Conservation (phyloP, 2,113 vertebrate genomes). For the Chascanopsetta lugubris region DNA sequence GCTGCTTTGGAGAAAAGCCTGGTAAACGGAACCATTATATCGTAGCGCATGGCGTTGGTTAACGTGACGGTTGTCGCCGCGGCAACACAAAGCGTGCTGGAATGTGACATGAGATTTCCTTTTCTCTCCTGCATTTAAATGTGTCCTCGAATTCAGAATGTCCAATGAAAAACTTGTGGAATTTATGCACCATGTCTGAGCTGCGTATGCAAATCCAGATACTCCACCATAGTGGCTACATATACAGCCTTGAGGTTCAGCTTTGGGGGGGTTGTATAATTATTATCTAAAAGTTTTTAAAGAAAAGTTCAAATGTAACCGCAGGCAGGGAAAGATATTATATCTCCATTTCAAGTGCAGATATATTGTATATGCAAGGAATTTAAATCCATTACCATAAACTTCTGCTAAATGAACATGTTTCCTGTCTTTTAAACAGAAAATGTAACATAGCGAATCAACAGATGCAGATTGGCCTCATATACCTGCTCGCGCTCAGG, state of each 20-base stretch:
- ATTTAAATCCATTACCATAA: neutral
- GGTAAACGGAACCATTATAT: conserved; percentile 41
- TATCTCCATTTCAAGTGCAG: neutral
- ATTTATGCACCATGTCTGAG: neutral
- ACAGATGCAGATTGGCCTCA: neutral
- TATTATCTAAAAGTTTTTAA: neutral
- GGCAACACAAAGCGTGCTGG: neutral
- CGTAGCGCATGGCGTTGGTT: conserved; percentile 19
- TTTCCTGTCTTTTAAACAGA: neutral
- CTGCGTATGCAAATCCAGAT: neutral
- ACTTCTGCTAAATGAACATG: neutral
- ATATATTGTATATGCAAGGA: neutral
- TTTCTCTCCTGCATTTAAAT: conserved; percentile 7
- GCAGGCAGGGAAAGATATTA: neutral
- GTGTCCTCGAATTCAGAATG: neutral
- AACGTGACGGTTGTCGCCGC: conserved; percentile 22
- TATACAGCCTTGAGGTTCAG: neutral
- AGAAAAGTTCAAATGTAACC: neutral
- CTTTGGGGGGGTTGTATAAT: neutral
- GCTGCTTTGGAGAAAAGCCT: conserved; percentile 48
- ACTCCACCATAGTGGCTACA: neutral
- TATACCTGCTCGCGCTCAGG: neutral
- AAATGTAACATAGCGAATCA: neutral
- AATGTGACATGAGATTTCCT: neutral
- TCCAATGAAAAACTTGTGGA: neutral